Conservation (phyloP, 64 coral and sea anemone genomes). For the Astreopora myriophthalma region DNA sequence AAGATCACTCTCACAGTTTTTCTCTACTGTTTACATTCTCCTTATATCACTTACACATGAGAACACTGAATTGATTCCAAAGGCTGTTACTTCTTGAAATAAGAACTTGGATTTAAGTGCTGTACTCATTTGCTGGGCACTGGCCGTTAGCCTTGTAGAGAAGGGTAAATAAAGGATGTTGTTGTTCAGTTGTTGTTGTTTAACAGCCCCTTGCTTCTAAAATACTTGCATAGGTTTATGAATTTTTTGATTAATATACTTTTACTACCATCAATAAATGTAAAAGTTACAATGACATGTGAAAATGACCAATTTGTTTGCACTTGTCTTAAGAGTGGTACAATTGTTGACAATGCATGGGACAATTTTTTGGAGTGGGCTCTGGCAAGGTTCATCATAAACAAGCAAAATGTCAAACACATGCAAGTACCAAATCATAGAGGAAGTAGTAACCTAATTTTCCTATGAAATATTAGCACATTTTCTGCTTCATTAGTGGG, state of each 20-base stretch:
- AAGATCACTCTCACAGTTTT: not conserved
- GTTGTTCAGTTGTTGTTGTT: not conserved
- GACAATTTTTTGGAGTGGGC: too few species aligned
- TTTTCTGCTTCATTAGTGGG: not conserved
- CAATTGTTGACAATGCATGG: too few species aligned
- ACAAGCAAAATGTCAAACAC: too few species aligned
- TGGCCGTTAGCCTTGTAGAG: not conserved
- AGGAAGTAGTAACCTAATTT: not conserved
- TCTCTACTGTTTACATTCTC: not conserved
- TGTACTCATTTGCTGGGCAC: not conserved
- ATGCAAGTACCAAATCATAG: not conserved
- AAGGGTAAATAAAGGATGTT: not conserved
- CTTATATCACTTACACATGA: not conserved
- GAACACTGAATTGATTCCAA: not conserved
- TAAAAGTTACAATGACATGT: not conserved
- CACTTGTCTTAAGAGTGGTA: too few species aligned
- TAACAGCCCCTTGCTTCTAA: not conserved
- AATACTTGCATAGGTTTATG: not conserved
- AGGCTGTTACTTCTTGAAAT: not conserved
- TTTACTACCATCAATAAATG: not conserved
- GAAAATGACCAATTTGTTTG: too few species aligned
- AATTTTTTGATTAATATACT: not conserved
- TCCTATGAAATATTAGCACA: not conserved
- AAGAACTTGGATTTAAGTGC: not conserved
- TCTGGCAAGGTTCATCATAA: too few species aligned